These are phyloP conservation scores for Cataglyphis hispanica DNA, from an alignment of 1,140 invertebrate genomes.

Conservation along the genomic window DNA sequence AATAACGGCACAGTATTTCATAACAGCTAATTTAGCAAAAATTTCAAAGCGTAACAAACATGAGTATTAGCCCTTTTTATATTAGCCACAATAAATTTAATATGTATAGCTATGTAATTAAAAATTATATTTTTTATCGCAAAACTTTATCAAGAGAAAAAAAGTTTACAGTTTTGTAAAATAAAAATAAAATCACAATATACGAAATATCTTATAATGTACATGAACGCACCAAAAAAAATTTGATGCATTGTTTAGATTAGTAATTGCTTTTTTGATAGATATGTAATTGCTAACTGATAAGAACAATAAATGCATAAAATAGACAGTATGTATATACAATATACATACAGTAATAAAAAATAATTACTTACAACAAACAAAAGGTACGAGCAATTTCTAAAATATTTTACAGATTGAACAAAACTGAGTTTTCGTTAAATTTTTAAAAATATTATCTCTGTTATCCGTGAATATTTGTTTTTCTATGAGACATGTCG, in stretches of 20 bases:
- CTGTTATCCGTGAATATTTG: background rate
- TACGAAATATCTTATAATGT: background rate
- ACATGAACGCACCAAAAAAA: slow-evolving; percentile 16
- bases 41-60: slow-evolving; percentile 9
- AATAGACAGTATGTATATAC: background rate
- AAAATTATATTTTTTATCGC: background rate
- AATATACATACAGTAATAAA: background rate
- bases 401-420: background rate
- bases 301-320: background rate
- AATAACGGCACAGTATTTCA: background rate
- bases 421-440: background rate
- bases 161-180: background rate
- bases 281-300: background rate
- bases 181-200: background rate
- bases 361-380: slow-evolving; percentile 6
- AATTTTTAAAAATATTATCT: background rate
- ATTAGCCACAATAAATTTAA: background rate
- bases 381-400: background rate
- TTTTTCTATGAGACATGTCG: background rate
- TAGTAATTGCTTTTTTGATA: background rate
- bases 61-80: slow-evolving; percentile 7
- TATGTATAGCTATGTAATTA: background rate
- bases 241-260: slow-evolving; percentile 5
- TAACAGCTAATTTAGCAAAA: slow-evolving; percentile 16
- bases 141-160: slow-evolving; percentile 6